Conservation (phyloP, 2,888 invertebrate genomes). For the Campoletis raptor region DNA sequence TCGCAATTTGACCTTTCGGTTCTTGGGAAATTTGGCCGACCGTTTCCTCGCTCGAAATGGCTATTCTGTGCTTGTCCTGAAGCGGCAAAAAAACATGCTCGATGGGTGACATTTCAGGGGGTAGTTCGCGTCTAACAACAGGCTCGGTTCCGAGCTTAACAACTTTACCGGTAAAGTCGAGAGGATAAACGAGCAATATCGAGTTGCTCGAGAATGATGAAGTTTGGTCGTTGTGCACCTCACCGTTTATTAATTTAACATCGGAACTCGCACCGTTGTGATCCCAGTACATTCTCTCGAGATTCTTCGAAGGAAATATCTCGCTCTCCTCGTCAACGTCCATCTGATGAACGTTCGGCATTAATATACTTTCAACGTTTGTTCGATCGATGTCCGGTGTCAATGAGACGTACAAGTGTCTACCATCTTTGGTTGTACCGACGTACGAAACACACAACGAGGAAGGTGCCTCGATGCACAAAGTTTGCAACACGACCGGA, state of each 20-base stretch:
- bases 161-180: constrained; percentile 86
- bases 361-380: constrained; percentile 78
- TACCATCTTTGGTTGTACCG: constrained; percentile 80
- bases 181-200: constrained; percentile 86
- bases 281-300: constrained; percentile 86
- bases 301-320: constrained; percentile 81
- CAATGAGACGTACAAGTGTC: constrained; percentile 80
- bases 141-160: constrained; percentile 88
- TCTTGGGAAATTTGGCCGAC: constrained; percentile 65
- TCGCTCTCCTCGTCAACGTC: constrained; percentile 83
- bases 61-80: constrained; percentile 77
- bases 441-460: constrained; percentile 78
- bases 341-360: constrained; percentile 80
- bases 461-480: constrained; percentile 80
- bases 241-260: constrained; percentile 86
- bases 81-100: constrained; percentile 90
- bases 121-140: constrained; percentile 87
- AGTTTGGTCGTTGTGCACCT: constrained; percentile 81
- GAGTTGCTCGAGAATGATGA: constrained; percentile 78
- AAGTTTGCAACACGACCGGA: constrained; percentile 81
- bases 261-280: constrained; percentile 87
- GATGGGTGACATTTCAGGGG: constrained; percentile 88
- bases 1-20: constrained; percentile 87
- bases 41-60: constrained; percentile 42
- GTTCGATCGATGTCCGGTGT: constrained; percentile 72